phyloP scores from a whole-genome alignment of 2,113 vertebrate genomes.

The Centropristis striata region DNA sequence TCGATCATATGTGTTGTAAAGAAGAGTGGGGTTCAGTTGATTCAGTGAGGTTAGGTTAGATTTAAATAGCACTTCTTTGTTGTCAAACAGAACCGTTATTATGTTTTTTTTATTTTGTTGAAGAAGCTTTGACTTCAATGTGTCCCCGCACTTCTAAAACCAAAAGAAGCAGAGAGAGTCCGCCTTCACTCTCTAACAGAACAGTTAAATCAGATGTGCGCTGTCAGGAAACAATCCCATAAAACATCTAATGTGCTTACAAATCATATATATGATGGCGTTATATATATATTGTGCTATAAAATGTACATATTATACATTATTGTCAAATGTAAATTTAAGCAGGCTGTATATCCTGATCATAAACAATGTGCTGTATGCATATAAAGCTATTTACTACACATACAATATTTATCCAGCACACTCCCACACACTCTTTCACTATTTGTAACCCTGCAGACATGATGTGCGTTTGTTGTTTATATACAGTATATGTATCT shows the following conservation, averaged over 20 bases:
- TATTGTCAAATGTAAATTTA: constrained; percentile 5
- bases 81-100: neutral
- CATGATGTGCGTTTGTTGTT: neutral
- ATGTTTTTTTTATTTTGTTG: too few species aligned
- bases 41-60: neutral
- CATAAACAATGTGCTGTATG: constrained; percentile 1
- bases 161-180: neutral
- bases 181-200: neutral
- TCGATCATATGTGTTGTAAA: neutral
- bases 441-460: constrained; percentile 7
- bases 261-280: neutral
- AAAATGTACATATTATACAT: neutral
- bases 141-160: neutral
- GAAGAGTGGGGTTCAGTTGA: too few species aligned
- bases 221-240: neutral
- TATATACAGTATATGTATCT: neutral
- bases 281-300: neutral
- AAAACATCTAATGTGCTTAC: neutral
- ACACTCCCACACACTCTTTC: constrained; percentile 10
- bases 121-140: neutral
- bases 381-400: constrained; percentile 4
- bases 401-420: constrained; percentile 7
- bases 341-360: neutral
- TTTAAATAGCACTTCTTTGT: too few species aligned
- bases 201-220: neutral